Evolutionary conservation across 1,140 invertebrate genomes (phyloP), one percentile per base, ranked within the genome.

Genomic region (Sitodiplosis mosellana): DNA sequence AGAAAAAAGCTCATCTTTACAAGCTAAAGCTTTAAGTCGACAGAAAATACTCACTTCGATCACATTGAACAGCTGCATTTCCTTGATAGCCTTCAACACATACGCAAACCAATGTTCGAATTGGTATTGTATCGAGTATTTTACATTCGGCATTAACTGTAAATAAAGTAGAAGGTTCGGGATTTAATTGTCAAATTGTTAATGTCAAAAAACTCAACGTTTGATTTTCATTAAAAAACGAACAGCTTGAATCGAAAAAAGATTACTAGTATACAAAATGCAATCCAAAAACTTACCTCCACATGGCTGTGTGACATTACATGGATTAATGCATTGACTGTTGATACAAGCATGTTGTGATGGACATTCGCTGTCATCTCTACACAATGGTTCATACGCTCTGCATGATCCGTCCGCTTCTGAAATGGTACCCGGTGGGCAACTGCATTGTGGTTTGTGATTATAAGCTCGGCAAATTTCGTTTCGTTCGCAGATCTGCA

Each of bases 21-120:
- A 49, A n/a, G n/a, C n/a, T n/a, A n/a, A n/a, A n/a, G n/a, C n/a
- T n/a, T n/a, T n/a, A n/a, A n/a, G n/a, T n/a, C 48, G 21, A n/a
- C 50, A 43, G 17, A 40, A 22, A 44, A 46, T 49, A 65, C 65
- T 68, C 73, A 70, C 81, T 72, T 64, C 74, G 76, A 54, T 80
- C 78, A 58, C 84, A 87, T 56, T 79, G 72, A 36, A 81, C 70
- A 19, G 82, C 76, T 17, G 84, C 83, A 59, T 86, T 84, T 61
- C 84, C 84, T 62, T 76, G 76, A 59, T 83, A 89, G 42, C 85
- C 84, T 20, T 82, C 79, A n/a, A 82, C 59, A 59, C 88, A 92
- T 61, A 83, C 77, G 54, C 89, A 93, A 48, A 86, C 77, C 83
- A 91, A 87, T 14, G 87, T 90, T 55, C 82, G 73, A 0, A 91